Evolutionary conservation across 2,113 vertebrate genomes (phyloP).

Genomic region (Grus americana): DNA sequence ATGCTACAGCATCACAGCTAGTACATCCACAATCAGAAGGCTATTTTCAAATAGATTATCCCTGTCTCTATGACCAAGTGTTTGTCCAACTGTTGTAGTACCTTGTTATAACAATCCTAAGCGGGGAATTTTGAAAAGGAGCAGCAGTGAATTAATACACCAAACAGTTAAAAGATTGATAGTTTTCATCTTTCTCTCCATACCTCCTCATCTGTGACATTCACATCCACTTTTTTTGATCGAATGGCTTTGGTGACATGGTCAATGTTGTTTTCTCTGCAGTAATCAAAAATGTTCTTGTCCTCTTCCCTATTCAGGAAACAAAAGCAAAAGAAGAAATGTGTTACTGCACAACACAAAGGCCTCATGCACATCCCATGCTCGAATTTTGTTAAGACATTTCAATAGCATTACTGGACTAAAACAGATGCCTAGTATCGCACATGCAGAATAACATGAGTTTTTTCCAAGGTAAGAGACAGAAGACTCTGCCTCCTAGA

Average conservation of each 20-base stretch:
- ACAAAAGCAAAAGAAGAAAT: conserved; percentile 33
- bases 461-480: background rate
- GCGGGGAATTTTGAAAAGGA: background rate
- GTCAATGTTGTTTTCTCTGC: conserved; percentile 97
- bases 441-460: background rate
- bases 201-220: conserved; percentile 94
- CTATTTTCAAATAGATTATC: background rate
- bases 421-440: background rate
- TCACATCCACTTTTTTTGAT: conserved; percentile 88
- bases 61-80: background rate
- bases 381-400: background rate
- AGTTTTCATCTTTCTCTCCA: background rate
- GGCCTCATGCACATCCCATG: background rate
- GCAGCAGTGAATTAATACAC: background rate
- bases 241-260: conserved; percentile 87
- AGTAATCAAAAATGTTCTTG: conserved; percentile 98
- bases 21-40: background rate
- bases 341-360: conserved; percentile 36
- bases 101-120: background rate
- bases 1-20: background rate
- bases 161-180: background rate
- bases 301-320: conserved; percentile 90
- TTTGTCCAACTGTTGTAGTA: background rate
- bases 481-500: background rate
- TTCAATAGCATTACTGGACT: background rate